Percentiles rank a stretch among this genome's conserved stretches.
These are phyloP conservation scores for Antheraea yamamai DNA, from an alignment of 2,888 invertebrate species.

Conservation along the genomic window DNA sequence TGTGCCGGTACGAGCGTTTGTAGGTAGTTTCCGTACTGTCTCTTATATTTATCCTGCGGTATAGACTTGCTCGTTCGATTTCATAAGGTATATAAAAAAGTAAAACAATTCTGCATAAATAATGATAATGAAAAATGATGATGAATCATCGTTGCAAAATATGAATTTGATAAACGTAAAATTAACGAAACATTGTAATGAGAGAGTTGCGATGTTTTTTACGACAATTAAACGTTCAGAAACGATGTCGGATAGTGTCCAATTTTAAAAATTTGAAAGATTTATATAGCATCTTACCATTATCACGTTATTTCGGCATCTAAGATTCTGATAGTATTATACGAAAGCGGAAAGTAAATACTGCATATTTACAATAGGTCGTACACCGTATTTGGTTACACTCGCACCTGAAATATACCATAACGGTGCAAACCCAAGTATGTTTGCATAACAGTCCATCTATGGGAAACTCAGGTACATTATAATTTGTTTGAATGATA, in stretches of 20 bases:
- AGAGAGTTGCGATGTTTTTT: too few species aligned
- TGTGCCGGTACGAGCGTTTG: too few species aligned
- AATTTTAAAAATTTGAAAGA: neutral
- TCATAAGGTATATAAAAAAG: too few species aligned
- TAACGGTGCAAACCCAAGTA: neutral
- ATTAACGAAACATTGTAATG: too few species aligned
- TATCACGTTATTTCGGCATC: neutral
- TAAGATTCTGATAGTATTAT: neutral
- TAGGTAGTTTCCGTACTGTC: too few species aligned
- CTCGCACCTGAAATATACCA: neutral
- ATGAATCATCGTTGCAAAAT: too few species aligned
- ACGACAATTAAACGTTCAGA: too few species aligned
- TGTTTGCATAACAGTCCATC: conserved; percentile 1
- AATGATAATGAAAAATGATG: too few species aligned
- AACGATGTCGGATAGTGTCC: neutral
- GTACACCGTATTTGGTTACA: neutral
- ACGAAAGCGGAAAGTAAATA: neutral
- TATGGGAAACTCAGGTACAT: conserved; percentile 5
- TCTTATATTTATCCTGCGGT: too few species aligned
- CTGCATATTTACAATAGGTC: neutral
- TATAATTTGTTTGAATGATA: neutral
- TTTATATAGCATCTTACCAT: neutral
- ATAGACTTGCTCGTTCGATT: too few species aligned
- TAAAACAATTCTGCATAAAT: too few species aligned
- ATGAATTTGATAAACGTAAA: too few species aligned